Evolutionary conservation across 1,140 invertebrate genomes (phyloP).

Genomic region (Magallana ariakensis): DNA sequence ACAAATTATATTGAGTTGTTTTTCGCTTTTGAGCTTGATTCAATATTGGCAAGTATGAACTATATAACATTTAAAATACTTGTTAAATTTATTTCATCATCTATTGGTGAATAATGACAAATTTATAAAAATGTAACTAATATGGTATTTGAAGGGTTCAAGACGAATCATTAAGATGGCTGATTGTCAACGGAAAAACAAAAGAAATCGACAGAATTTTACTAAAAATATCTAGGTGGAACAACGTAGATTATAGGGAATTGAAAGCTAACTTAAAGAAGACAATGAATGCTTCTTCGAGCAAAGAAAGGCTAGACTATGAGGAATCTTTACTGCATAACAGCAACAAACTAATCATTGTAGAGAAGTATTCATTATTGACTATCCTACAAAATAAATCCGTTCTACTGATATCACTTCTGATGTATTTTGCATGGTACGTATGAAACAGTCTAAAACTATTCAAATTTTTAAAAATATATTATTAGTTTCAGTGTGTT

Average conservation of each 20-base stretch:
- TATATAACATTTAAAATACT: no score
- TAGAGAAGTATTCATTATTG: not conserved
- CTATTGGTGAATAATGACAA: no score
- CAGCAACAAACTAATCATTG: no score
- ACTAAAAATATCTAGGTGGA: slow-evolving; percentile 65
- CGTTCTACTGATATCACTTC: not conserved
- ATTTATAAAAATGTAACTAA: no score
- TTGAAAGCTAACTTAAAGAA: not conserved
- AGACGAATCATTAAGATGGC: slow-evolving; percentile 73
- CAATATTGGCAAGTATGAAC: slow-evolving; percentile 34
- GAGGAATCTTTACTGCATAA: not conserved
- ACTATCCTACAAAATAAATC: slow-evolving; percentile 6
- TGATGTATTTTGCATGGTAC: slow-evolving; percentile 29
- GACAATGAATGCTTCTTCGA: not conserved
- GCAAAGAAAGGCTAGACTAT: not conserved
- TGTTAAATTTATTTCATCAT: no score
- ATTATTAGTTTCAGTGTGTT: no score
- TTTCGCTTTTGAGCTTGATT: not conserved
- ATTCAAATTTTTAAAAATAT: no score
- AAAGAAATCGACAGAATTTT: slow-evolving; percentile 54
- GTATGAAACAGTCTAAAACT: not conserved
- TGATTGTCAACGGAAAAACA: slow-evolving; percentile 63
- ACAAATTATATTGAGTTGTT: not conserved
- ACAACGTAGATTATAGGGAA: slow-evolving; percentile 50
- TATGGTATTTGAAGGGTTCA: slow-evolving; percentile 59